These are phyloP conservation scores for Epinephelus coioides DNA, from an alignment of 2,797 vertebrate species.

Conservation along the genomic window DNA sequence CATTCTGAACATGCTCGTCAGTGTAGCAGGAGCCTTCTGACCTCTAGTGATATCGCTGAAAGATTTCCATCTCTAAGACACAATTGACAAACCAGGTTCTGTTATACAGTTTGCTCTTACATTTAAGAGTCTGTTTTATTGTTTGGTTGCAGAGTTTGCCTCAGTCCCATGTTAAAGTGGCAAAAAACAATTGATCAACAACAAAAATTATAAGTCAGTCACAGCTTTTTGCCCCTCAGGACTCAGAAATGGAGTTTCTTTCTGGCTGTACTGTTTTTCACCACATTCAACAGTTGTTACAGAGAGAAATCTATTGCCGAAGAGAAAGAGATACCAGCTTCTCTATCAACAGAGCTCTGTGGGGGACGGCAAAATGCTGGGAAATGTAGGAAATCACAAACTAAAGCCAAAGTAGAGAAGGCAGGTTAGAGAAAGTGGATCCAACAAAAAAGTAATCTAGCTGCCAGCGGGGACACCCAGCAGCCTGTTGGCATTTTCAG, in stretches of 20 bases:
- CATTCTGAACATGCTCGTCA: too few relatives aligned
- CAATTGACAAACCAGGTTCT: background rate
- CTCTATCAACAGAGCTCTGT: conserved; percentile 41
- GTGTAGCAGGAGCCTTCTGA: too few relatives aligned
- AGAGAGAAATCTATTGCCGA: conserved; percentile 18
- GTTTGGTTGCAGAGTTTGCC: background rate
- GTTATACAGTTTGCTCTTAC: background rate
- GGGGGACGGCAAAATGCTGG: conserved; percentile 28
- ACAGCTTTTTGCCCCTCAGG: background rate
- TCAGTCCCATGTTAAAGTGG: background rate
- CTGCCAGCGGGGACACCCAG: conserved; percentile 56
- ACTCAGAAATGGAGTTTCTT: background rate
- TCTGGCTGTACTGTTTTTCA: background rate
- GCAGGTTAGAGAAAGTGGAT: conserved; percentile 50
- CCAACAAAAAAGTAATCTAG: conserved; percentile 65
- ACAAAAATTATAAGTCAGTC: background rate
- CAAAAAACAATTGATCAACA: conserved; percentile 4
- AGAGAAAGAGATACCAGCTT: conserved; percentile 31
- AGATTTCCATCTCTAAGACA: background rate
- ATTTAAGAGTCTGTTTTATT: background rate
- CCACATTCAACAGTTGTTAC: conserved; percentile 16
- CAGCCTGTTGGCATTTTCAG: conserved; percentile 57
- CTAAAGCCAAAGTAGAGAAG: conserved; percentile 40
- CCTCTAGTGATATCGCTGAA: too few relatives aligned
- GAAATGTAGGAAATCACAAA: conserved; percentile 57